phyloP scores from a whole-genome alignment of 1,140 invertebrate genomes.

The Pollicipes pollicipes region DNA sequence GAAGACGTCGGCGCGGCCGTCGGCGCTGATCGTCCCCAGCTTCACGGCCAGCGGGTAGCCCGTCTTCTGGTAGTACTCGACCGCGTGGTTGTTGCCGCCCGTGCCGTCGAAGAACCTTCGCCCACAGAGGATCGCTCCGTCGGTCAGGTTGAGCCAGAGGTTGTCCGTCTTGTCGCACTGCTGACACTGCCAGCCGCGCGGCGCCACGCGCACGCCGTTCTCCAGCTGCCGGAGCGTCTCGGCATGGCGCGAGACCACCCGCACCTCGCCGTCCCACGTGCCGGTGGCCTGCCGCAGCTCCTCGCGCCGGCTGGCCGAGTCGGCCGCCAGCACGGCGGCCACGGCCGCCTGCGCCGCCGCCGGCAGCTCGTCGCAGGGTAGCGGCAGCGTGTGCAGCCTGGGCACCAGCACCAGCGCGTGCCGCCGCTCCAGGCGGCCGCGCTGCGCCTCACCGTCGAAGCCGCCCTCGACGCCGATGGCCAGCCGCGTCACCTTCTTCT shows the following conservation, averaged over 20 bases:
- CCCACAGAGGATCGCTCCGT: constrained; percentile 87
- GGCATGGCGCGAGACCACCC: constrained; percentile 61
- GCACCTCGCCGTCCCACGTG: constrained; percentile 85
- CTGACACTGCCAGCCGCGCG: constrained; percentile 83
- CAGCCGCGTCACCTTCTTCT: constrained; percentile 61
- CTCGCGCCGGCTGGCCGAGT: constrained; percentile 64
- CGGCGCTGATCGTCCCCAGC: constrained; percentile 84
- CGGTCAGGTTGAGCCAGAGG: constrained; percentile 93
- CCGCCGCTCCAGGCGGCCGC: constrained; percentile 59
- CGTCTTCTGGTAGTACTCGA: constrained; percentile 62
- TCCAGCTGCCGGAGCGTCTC: constrained; percentile 62
- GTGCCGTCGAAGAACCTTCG: constrained; percentile 84
- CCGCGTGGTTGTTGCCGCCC: constrained; percentile 93
- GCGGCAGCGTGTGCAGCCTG: constrained; percentile 45
- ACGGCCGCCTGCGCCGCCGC: constrained; percentile 35
- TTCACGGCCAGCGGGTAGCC: constrained; percentile 88
- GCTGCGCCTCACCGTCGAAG: constrained; percentile 52
- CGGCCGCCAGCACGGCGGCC: constrained; percentile 51
- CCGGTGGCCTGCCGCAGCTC: constrained; percentile 62
- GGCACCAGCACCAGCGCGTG: constrained; percentile 66
- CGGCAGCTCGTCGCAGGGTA: constrained; percentile 55
- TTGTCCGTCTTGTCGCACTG: constrained; percentile 86
- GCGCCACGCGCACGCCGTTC: constrained; percentile 66
- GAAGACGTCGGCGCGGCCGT: constrained; percentile 84
- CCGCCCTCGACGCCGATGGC: constrained; percentile 91